Base-by-base conservation (phyloP, 2,888 invertebrate species). In the Sepiola atlantica region DNA sequence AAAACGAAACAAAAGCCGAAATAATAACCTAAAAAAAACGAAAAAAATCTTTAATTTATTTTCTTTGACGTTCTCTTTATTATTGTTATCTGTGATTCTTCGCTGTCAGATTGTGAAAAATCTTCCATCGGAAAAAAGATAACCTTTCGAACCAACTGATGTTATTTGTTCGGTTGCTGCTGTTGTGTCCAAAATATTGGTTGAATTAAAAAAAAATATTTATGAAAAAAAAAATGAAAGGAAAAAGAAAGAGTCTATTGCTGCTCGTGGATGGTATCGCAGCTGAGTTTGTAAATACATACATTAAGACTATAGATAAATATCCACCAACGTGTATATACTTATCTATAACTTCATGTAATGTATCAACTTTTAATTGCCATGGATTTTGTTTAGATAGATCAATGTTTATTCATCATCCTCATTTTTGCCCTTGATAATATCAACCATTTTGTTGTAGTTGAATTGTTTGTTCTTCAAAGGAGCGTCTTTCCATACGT, bases 341-440 rank as follows among this genome's bases (percentile, higher is more conserved):
- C n/a, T 77, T 77, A 77, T 77, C n/a, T 77, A 77, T 77, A 77
- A 16, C n/a, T 77, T 14, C n/a, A n/a, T 77, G 77, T 32, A 77
- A 45, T 45, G 8, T 77, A 32, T 77, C n/a, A 16, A 18, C n/a
- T n/a, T 77, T n/a, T n/a, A 77, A n/a, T n/a, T 16, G 16, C 2
- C n/a, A 92, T 14, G 55, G 6, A n/a, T 45, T n/a, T 35, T 45
- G 18, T 24, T 10, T 12, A 12, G n/a, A n/a, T 28, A 45, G 35
- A 35, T 35, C 35, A 12, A 93, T 94, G 35, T 93, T 94, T 94
- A 95, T 91, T 95, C 95, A 57, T 97, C 97, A 32, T 97, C 97
- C 94, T 97, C 97, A 95, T 97, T 97, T 95, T 98, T 98, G 95
- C 98, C 97, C 97, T 98, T 98, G 96, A 98, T 97, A 95, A 97